Evolutionary conservation across 1,140 invertebrate species (phyloP).

Genomic region (Liolophura sinensis): DNA sequence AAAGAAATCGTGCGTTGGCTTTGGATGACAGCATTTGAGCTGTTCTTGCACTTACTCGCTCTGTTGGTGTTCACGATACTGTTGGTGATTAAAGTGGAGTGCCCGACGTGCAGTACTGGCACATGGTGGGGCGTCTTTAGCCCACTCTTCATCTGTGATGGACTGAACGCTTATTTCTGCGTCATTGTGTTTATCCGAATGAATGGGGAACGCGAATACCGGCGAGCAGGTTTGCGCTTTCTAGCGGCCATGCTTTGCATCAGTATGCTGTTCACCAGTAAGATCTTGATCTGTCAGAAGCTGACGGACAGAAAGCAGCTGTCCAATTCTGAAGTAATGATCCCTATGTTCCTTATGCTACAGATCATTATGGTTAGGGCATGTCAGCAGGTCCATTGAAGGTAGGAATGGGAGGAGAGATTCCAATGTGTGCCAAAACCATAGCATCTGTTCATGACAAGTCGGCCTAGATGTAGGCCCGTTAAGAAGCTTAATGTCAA

Average conservation of each 20-base stretch:
- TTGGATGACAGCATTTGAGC: constrained; percentile 90
- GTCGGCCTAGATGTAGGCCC: no score
- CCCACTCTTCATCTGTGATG: constrained; percentile 88
- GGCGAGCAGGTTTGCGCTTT: constrained; percentile 72
- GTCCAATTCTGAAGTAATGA: constrained; percentile 89
- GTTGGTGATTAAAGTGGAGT: constrained; percentile 68
- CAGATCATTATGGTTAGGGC: constrained; percentile 88
- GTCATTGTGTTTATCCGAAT: constrained; percentile 92
- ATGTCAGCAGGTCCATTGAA: constrained; percentile 67
- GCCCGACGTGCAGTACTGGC: constrained; percentile 26
- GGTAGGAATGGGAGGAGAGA: no score
- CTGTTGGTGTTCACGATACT: constrained; percentile 82
- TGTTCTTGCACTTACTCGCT: constrained; percentile 84
- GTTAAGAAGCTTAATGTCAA: no score
- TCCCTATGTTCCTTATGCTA: constrained; percentile 87
- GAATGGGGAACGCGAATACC: constrained; percentile 69
- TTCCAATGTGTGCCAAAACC: no score
- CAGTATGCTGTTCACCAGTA: constrained; percentile 85
- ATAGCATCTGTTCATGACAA: no score
- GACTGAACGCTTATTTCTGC: constrained; percentile 90
- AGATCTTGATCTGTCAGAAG: constrained; percentile 89
- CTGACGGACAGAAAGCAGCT: constrained; percentile 76
- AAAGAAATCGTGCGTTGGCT: constrained; percentile 91
- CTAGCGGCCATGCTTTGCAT: constrained; percentile 85
- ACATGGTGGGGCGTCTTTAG: constrained; percentile 81